phyloP scores from a whole-genome alignment of 2,113 vertebrate species.

The Calidris pygmaea region DNA sequence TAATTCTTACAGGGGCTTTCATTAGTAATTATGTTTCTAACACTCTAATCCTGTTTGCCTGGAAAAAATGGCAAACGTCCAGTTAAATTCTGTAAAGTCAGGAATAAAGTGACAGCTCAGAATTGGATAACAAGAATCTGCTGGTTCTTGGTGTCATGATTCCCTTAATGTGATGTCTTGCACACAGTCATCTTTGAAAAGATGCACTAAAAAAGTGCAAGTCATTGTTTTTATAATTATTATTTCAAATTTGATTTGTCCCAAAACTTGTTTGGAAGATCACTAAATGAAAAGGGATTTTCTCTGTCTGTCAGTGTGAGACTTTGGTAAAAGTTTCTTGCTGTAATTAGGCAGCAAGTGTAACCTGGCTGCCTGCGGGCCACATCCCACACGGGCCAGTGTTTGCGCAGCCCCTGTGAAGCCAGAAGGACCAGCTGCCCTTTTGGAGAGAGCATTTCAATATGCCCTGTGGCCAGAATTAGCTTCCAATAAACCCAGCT shows the following conservation, averaged over 20 bases:
- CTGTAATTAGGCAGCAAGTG: neutral
- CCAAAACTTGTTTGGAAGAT: neutral
- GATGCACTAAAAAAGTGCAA: neutral
- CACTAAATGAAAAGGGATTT: neutral
- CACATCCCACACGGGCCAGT: rapidly evolving
- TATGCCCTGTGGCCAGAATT: rapidly evolving
- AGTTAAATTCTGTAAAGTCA: neutral
- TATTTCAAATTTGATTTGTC: neutral
- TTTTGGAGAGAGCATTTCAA: neutral
- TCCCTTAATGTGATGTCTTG: neutral
- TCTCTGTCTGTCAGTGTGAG: neutral
- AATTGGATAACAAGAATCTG: neutral
- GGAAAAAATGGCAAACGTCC: neutral
- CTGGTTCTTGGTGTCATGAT: neutral
- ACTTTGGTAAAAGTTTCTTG: neutral
- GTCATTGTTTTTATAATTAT: neutral
- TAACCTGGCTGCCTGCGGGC: rapidly evolving
- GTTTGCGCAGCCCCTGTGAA: rapidly evolving
- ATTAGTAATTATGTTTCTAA: neutral
- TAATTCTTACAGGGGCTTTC: neutral
- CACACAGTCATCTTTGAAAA: neutral
- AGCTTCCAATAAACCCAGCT: neutral
- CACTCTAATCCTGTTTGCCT: neutral
- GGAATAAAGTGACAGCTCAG: neutral
- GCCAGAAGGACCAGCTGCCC: neutral